Conservation (phyloP, 2,113 vertebrate species). For the human (Homo sapiens) region DNA sequence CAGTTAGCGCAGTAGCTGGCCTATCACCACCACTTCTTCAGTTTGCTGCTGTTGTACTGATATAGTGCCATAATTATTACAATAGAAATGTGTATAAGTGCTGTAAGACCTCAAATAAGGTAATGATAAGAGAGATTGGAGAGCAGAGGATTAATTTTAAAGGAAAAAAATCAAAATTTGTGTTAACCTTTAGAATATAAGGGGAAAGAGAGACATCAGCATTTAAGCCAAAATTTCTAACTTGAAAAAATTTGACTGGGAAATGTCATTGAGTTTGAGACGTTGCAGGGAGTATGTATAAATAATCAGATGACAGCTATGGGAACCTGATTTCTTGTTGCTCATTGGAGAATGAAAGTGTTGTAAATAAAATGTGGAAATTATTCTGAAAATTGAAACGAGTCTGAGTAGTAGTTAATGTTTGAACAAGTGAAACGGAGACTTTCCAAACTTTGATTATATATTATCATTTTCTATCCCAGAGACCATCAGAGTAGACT, state of each 20-base stretch:
- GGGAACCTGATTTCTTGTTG: neutral
- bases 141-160: slow-evolving; percentile 5
- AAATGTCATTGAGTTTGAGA: neutral
- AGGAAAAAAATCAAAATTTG: neutral
- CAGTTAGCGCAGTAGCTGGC: neutral
- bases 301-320: neutral
- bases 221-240: neutral
- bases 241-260: neutral
- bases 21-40: neutral
- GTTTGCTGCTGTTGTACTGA: neutral
- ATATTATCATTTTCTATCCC: slow-evolving; percentile 13
- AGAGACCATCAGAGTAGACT: slow-evolving; percentile 81
- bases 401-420: neutral
- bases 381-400: neutral
- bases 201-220: neutral
- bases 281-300: neutral
- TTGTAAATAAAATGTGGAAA: neutral
- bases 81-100: neutral
- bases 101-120: neutral
- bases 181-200: neutral
- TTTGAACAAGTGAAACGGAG: neutral
- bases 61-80: neutral
- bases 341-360: neutral
- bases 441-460: neutral
- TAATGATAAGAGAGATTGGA: neutral